These are phyloP conservation scores for Drosophila quadrilineata DNA, from an alignment of 1,140 invertebrate species.

Conservation along the genomic window DNA sequence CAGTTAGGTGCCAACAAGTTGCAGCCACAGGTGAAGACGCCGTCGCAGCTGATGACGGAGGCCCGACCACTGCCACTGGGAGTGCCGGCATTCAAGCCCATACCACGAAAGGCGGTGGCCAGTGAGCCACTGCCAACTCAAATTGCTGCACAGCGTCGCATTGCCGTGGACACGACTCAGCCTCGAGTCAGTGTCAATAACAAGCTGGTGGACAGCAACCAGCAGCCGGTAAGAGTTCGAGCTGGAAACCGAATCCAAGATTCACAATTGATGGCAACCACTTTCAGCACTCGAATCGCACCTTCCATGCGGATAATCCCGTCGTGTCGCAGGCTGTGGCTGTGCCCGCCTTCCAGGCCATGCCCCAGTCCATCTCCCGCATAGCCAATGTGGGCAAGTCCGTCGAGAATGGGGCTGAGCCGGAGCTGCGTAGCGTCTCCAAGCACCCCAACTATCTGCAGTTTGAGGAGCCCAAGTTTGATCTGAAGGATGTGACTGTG, in stretches of 20 bases:
- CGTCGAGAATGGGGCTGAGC: slow-evolving; percentile 22
- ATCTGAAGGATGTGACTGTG: slow-evolving; percentile 83
- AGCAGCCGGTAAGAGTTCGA: slow-evolving; percentile 41
- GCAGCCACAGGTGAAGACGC: slow-evolving; percentile 27
- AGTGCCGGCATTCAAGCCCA: slow-evolving; percentile 89
- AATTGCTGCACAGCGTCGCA: slow-evolving; percentile 49
- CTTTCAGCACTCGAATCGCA: slow-evolving; percentile 64
- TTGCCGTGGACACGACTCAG: slow-evolving; percentile 68
- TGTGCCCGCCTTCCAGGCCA: slow-evolving; percentile 73
- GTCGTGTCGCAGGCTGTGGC: slow-evolving; percentile 72
- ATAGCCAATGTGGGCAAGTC: slow-evolving; percentile 74
- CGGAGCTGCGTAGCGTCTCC: slow-evolving; percentile 37
- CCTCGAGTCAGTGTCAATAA: slow-evolving; percentile 73
- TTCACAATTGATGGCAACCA: not conserved
- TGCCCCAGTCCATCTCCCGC: slow-evolving; percentile 83
- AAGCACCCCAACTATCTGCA: slow-evolving; percentile 73
- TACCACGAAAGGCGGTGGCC: slow-evolving; percentile 83
- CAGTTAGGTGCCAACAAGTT: slow-evolving; percentile 11
- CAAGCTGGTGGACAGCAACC: slow-evolving; percentile 50
- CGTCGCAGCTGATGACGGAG: slow-evolving; percentile 80
- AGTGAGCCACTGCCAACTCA: slow-evolving; percentile 1
- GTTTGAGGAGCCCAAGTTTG: slow-evolving; percentile 74
- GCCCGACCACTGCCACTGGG: slow-evolving; percentile 83
- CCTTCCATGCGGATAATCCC: slow-evolving; percentile 71
- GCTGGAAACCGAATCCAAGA: no score